Evolutionary conservation across 2,797 vertebrate species (phyloP), one percentile per base, ranked within the genome.

Genomic region (Pagetopsis macropterus): DNA sequence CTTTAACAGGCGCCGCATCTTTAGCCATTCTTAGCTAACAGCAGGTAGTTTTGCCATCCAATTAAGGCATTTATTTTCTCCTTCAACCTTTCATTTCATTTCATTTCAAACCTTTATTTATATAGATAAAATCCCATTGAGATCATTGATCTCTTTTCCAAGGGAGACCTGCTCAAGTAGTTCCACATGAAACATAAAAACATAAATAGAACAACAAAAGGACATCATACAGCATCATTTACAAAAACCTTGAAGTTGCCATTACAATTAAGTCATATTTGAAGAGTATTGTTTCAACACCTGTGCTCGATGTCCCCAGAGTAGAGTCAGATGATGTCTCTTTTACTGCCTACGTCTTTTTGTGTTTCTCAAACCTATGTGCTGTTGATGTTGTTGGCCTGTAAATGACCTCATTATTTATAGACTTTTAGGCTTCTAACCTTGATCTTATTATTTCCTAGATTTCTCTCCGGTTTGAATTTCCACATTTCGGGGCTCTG

Each of bases 1-100:
- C 71, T 86, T 85, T 87, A 73, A 76, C 75, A 59, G 81, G 57
- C 69, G 65, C 66, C 9, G 16, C 66, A 43, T 83, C 75, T 86
- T 84, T 79, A 77, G 58, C 56, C 66, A 50, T 17, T 82, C 44
- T 54, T 66, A 70, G 64, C 79, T 64, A 65, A 78, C 79, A 84
- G 87, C 79, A 80, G 82, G 83, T 85, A 75, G 70, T 76, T 84
- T 68, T n/a, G 60, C 64, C 66, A 63, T 73, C 58, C 9, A 10
- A 23, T 78, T 19, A 80, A 72, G 61, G 44, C 60, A 83, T 65
- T 82, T 71, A 75, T 75, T 77, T 71, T n/a, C 62, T 72, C 68
- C 60, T 31, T 45, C 17, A 15, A 65, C 82, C 19, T 19, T 19
- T 19, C 19, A 19, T 19, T 19, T 19, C 19, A 19, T 19, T 19